A percentile compares a stretch with the other conserved stretches of the same genome.
Evolutionary conservation across 2,888 invertebrate species (phyloP).

Genomic region (Euclidia mi): DNA sequence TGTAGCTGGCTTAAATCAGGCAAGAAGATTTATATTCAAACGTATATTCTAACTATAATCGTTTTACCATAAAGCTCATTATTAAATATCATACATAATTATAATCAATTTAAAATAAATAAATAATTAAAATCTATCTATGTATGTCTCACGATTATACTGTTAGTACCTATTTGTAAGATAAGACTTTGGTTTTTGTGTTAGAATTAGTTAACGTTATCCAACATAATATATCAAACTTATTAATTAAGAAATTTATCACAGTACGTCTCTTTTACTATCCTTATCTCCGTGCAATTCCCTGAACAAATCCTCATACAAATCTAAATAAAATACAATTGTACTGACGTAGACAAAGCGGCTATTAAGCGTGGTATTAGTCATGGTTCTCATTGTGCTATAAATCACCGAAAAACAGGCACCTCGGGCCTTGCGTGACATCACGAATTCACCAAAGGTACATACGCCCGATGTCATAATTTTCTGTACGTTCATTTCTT

Average conservation of each 20-base stretch:
- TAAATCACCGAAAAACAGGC: slow-evolving; percentile 88
- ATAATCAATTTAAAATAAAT: no score
- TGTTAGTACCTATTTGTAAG: no score
- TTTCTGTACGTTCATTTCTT: slow-evolving; percentile 81
- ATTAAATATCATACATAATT: no score
- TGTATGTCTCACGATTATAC: no score
- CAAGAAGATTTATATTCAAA: no score
- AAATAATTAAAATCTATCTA: no score
- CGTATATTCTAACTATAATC: no score
- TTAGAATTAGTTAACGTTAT: no score
- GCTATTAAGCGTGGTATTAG: slow-evolving; percentile 75
- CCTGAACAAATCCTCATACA: slow-evolving; percentile 43
- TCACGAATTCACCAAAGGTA: slow-evolving; percentile 59
- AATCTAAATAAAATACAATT: slow-evolving; percentile 61
- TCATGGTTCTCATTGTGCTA: slow-evolving; percentile 78
- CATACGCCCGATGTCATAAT: slow-evolving; percentile 86
- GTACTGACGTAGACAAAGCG: slow-evolving; percentile 66
- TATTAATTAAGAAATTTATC: background rate
- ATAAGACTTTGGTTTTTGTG: no score
- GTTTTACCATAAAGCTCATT: no score
- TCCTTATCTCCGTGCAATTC: slow-evolving; percentile 48
- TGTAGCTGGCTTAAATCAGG: no score
- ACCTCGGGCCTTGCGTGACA: slow-evolving; percentile 67
- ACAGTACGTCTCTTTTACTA: slow-evolving; percentile 25
- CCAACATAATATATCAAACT: no score